Base-by-base conservation (phyloP, 1,140 invertebrate species). In the Pogonus chalceus region DNA sequence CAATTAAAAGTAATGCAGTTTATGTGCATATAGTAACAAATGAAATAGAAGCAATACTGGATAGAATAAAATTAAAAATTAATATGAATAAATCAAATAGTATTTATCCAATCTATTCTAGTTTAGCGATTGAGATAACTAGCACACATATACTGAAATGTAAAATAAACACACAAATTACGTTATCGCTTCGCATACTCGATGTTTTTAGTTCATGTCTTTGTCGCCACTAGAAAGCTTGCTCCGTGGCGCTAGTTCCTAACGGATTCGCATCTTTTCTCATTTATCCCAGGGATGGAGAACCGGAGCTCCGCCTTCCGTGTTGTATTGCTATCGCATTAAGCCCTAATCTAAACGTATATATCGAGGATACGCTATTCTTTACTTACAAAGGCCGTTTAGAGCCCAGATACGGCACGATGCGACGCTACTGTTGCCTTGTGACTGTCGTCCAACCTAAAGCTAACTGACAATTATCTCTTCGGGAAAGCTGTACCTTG, bases 281-380 rank as follows among this genome's bases (percentile, higher is more conserved):
- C 37, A 43, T 43, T 43, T 43, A 43, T 43, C 37, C 4, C 37
- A 12, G 37, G 3, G 37, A 14, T 14, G 26, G 18, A 16, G 37
- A 4, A 16, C 37, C 9, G 37, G 9, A 12, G 37, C 37, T 4
- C 3, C 18, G 37, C 37, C 37, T 16, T 10, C 18, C 18, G 37
- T 43, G 37, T 43, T 43, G 37, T 43, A 43, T 43, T 43, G 37
- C 37, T 43, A 43, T 43, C 37, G 37, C 37, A 43, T 43, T 43
- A 43, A 43, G 37, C 37, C 37, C 37, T 43, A 43, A 43, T 43
- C 37, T 43, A 43, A 43, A 43, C 37, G 37, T 43, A 43, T 43
- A 43, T 43, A 43, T 43, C 37, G 37, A 43, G 37, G 37, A 43
- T 16, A 16, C 37, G 37, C 37, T 43, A 43, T 43, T 43, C 37